Percentiles rank a stretch among this genome's conserved stretches.
Evolutionary conservation across 64 coral and sea anemone species (phyloP).

Genomic region (Pocillopora damicornis): DNA sequence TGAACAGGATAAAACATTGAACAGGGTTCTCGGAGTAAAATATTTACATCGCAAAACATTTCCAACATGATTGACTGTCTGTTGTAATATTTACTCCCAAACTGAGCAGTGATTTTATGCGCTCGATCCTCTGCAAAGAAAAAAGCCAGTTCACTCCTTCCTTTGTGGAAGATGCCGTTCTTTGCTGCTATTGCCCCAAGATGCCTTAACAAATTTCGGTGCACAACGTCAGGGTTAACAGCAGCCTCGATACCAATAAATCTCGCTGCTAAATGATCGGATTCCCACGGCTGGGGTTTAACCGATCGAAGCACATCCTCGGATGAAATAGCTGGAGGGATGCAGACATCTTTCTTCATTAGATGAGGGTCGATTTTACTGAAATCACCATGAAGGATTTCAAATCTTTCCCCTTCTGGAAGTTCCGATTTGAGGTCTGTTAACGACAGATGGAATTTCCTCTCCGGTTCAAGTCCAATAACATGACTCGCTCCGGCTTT

Average conservation of each 20-base stretch:
- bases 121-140: constrained; percentile 82
- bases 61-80: constrained; percentile 71
- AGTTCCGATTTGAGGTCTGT: constrained; percentile 43
- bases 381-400: constrained; percentile 72
- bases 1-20: constrained; percentile 69
- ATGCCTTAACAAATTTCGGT: constrained; percentile 65
- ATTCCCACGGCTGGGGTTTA: constrained; percentile 55
- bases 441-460: constrained; percentile 55
- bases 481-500: constrained; percentile 64
- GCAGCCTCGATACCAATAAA: constrained; percentile 84
- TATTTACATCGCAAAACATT: constrained; percentile 77
- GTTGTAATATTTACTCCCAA: constrained; percentile 69
- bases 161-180: constrained; percentile 86
- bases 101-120: constrained; percentile 70
- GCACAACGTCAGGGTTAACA: constrained; percentile 12
- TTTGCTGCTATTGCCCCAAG: constrained; percentile 38
- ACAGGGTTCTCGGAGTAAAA: constrained; percentile 66
- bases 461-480: constrained; percentile 83
- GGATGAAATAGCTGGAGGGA: constrained; percentile 70
- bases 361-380: constrained; percentile 84
- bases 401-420: constrained; percentile 26
- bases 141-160: constrained; percentile 76
- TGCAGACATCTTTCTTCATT: constrained; percentile 39
- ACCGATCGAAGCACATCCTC: constrained; percentile 65
- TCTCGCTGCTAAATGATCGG: constrained; percentile 54